phyloP scores from a whole-genome alignment of 1,140 invertebrate species.

The Protaetia brevitarsis region DNA sequence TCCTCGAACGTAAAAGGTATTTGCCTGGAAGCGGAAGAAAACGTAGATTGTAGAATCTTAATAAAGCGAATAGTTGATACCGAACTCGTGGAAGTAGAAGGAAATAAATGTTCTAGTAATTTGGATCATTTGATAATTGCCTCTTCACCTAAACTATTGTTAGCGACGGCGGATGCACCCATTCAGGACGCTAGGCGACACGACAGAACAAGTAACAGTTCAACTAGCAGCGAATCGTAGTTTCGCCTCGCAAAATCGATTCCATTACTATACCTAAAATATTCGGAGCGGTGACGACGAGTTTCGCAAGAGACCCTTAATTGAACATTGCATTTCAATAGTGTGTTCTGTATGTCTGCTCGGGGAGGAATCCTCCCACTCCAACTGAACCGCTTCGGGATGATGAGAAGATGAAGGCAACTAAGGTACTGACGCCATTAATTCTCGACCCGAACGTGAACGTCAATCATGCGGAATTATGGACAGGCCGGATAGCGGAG shows the following conservation, averaged over 20 bases:
- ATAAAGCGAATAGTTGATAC: not conserved
- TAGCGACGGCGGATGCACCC: not conserved
- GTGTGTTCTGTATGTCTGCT: not conserved
- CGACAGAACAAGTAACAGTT: not conserved
- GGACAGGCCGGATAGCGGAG: not conserved
- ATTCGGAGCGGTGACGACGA: not conserved
- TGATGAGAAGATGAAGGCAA: constrained; percentile 11
- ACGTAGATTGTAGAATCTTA: too few relatives aligned
- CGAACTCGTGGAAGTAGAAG: not conserved
- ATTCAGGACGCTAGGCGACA: not conserved
- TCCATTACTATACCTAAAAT: constrained; percentile 7
- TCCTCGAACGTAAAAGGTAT: too few relatives aligned
- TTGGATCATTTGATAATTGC: constrained; percentile 6
- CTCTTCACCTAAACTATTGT: not conserved
- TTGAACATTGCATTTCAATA: constrained; percentile 10
- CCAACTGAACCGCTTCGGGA: too few relatives aligned
- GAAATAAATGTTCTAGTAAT: constrained; percentile 1
- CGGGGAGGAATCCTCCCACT: not conserved
- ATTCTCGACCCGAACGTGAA: constrained; percentile 3
- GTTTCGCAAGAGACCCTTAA: not conserved
- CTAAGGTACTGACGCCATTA: not conserved
- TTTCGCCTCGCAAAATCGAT: constrained; percentile 3
- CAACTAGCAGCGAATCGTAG: not conserved
- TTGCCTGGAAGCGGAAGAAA: too few relatives aligned
- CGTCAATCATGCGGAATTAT: constrained; percentile 11